These are phyloP conservation scores for Cephalophus harveyi DNA, from an alignment of 2,113 vertebrate genomes.

Conservation along the genomic window DNA sequence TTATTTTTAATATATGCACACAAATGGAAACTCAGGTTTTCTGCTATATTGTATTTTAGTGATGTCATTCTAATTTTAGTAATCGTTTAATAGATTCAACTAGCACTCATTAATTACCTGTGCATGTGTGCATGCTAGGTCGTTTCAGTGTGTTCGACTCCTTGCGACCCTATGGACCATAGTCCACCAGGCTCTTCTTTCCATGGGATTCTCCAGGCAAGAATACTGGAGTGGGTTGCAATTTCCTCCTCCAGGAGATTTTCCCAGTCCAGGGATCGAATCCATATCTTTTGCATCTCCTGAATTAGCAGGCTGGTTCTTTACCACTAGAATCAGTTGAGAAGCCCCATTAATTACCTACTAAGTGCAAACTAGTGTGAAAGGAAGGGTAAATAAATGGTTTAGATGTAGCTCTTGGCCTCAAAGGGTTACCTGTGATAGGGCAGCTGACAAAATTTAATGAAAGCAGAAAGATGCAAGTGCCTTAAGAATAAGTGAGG, in stretches of 20 bases:
- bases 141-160: neutral
- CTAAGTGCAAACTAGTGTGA: neutral
- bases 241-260: neutral
- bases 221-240: neutral
- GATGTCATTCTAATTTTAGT: neutral
- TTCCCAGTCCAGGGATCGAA: neutral
- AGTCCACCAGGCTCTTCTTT: neutral
- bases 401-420: neutral
- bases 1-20: neutral
- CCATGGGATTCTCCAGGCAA: neutral
- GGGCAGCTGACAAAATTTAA: neutral
- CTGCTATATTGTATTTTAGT: neutral
- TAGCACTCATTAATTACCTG: neutral
- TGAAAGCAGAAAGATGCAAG: neutral
- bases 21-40: slow-evolving; percentile 34
- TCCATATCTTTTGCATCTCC: neutral
- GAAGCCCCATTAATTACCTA: neutral
- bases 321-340: neutral
- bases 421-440: neutral
- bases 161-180: neutral
- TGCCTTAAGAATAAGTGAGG: neutral
- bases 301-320: neutral
- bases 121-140: neutral
- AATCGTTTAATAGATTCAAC: neutral
- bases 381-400: neutral